Conservation (phyloP, 1,140 invertebrate genomes). For the Manduca sexta region DNA sequence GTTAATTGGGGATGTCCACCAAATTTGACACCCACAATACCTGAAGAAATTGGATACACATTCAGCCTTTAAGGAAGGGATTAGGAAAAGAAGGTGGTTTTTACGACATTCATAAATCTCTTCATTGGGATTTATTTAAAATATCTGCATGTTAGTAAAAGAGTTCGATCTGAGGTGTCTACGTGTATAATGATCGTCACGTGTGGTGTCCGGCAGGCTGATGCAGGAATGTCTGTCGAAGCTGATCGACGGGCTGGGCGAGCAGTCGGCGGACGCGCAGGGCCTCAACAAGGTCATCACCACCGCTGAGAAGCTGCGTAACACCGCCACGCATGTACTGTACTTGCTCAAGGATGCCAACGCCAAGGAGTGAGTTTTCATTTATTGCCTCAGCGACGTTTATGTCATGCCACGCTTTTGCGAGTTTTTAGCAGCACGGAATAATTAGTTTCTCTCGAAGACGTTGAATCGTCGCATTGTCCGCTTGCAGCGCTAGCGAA, state of each 20-base stretch:
- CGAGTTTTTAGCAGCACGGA: too few species aligned
- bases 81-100: neutral
- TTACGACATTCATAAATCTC: neutral
- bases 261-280: slow-evolving; percentile 83
- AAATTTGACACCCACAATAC: too few species aligned
- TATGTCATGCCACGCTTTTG: slow-evolving; percentile 6
- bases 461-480: too few species aligned
- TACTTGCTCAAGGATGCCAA: slow-evolving; percentile 79
- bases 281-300: slow-evolving; percentile 82
- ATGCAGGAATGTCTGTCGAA: slow-evolving; percentile 77
- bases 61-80: neutral
- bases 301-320: slow-evolving; percentile 78
- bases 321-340: slow-evolving; percentile 78
- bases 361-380: slow-evolving; percentile 74
- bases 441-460: too few species aligned
- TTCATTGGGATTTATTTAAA: neutral
- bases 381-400: neutral
- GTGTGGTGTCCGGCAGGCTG: slow-evolving; percentile 71
- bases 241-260: slow-evolving; percentile 80
- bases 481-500: neutral
- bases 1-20: too few species aligned
- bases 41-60: too few species aligned
- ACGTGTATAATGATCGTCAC: too few species aligned
- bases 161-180: too few species aligned
- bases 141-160: neutral